phyloP scores from a whole-genome alignment of 1,140 invertebrate genomes.

The Adoxophyes honmai region DNA sequence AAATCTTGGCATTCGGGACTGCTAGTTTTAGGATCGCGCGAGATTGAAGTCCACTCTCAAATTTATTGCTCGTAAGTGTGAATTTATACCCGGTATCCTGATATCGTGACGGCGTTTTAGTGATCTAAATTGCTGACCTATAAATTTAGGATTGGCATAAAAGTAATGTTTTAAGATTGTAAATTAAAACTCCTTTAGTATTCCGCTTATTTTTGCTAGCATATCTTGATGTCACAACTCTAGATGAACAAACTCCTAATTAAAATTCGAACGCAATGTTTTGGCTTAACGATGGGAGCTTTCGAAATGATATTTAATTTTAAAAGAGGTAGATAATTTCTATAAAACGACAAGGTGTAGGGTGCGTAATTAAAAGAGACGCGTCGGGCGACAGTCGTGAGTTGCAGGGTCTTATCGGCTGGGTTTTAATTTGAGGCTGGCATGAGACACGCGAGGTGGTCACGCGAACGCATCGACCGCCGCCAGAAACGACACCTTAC shows the following conservation, averaged over 20 bases:
- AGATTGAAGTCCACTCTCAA: slow-evolving; percentile 1
- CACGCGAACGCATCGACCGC: slow-evolving; percentile 53
- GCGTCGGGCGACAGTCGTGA: slow-evolving; percentile 56
- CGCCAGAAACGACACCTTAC: slow-evolving; percentile 26
- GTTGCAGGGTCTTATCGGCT: slow-evolving; percentile 56
- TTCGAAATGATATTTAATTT: slow-evolving; percentile 36
- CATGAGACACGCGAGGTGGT: slow-evolving; percentile 61
- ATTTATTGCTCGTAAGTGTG: slow-evolving; percentile 7
- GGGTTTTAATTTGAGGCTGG: slow-evolving; percentile 65
- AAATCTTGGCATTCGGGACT: slow-evolving; percentile 5
- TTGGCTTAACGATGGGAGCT: not conserved
- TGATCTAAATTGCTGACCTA: no score
- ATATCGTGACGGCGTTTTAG: not conserved
- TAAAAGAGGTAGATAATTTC: slow-evolving; percentile 59
- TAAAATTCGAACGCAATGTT: not conserved
- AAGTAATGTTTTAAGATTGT: no score
- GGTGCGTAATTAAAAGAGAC: slow-evolving; percentile 70
- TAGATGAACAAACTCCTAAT: slow-evolving; percentile 10
- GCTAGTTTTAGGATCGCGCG: slow-evolving; percentile 2
- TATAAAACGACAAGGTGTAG: slow-evolving; percentile 31
- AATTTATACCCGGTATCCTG: not conserved
- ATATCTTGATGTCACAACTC: no score
- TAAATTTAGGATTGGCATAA: no score
- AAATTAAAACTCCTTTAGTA: no score
- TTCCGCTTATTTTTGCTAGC: not conserved